Evolutionary conservation across 2,888 invertebrate genomes (phyloP), one percentile per base, ranked within the genome.

Genomic region (Melanostoma mellinum): DNA sequence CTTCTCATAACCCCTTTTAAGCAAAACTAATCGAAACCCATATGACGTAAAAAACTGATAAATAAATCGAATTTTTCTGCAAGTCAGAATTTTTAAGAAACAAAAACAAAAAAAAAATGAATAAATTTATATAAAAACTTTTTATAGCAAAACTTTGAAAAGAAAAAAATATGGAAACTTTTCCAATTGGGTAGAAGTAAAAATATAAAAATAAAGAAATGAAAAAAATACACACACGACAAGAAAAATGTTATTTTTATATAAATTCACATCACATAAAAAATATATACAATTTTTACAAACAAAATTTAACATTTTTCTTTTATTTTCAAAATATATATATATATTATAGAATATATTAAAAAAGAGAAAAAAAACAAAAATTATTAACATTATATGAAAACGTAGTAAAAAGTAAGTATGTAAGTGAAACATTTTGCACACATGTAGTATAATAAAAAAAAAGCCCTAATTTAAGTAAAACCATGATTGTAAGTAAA

Each of bases 251-350:
- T 85, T 85, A 76, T 85, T 85, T 80, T 85, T 85, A 80, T 85
- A 80, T 71, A 80, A 85, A 80, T 76, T 85, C 85, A 85, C 85
- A 85, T 76, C 85, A 85, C 85, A 85, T 85, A 79, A 84, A 85
- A 80, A 85, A 85, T 85, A 80, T 84, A 84, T 85, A 85, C 85
- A 85, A 85, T 85, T 85, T 85, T 85, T 85, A 85, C 85, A 85
- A 85, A 85, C 55, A 71, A 85, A 78, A 84, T 74, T 85, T 76
- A 85, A 80, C 80, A 80, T 85, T 85, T 85, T 75, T 72, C 71
- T 67, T 38, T 75, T 76, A 72, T 80, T 85, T 81, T 65, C 58
- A 78, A 76, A 69, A 69, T 60, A 56, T 44, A 72, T 72, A 72
- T 65, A 72, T 20, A 71, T 56, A 81, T 20, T 20, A 20, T 20